Evolutionary conservation across 2,113 vertebrate genomes (phyloP).

Genomic region (Tursiops truncatus): DNA sequence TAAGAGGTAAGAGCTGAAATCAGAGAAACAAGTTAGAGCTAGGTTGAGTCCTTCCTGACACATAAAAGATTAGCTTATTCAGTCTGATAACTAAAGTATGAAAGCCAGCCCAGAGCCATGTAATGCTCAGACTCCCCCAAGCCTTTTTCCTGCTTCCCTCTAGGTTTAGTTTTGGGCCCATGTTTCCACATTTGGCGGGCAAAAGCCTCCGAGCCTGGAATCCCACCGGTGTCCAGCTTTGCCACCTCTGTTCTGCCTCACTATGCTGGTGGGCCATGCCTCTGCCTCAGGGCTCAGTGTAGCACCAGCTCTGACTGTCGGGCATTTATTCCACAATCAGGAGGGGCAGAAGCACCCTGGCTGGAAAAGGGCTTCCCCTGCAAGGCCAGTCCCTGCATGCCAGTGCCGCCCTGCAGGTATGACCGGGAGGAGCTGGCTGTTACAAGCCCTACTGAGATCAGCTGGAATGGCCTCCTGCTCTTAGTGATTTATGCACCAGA

Average conservation of each 20-base stretch:
- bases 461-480: background rate
- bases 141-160: background rate
- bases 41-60: slow-evolving; percentile 49
- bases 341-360: background rate
- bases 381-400: background rate
- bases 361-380: background rate
- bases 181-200: background rate
- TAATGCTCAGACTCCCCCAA: background rate
- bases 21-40: slow-evolving; percentile 73
- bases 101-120: background rate
- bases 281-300: background rate
- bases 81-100: background rate
- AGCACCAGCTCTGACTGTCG: background rate
- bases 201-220: background rate
- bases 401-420: background rate
- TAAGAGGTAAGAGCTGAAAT: slow-evolving; percentile 67
- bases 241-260: background rate
- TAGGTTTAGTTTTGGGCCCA: background rate
- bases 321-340: background rate
- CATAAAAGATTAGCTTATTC: background rate
- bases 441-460: slow-evolving; percentile 9
- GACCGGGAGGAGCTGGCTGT: background rate
- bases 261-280: background rate
- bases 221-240: background rate
- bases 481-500: background rate